Percentiles rank a stretch among this genome's conserved stretches.
Conservation (phyloP, 2,888 invertebrate genomes). For the Biston betularia region DNA sequence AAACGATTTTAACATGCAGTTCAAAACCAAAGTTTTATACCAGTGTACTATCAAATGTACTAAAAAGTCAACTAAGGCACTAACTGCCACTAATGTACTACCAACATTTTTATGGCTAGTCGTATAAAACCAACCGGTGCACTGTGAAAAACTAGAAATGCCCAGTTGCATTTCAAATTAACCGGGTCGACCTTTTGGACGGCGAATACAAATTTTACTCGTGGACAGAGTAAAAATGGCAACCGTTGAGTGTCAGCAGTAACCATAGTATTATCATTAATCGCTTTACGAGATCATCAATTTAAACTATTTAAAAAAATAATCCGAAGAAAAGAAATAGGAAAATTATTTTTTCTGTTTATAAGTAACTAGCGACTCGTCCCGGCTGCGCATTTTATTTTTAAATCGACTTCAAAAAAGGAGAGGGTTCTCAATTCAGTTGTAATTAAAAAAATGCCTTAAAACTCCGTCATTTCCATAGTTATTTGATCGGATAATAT, state of each 20-base stretch:
- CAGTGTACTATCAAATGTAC: conserved; percentile 48
- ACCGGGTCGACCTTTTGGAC: conserved; percentile 69
- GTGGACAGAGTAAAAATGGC: conserved; percentile 73
- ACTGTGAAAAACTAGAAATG: conserved; percentile 68
- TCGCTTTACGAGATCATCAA: background rate
- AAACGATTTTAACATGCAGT: conserved; percentile 33
- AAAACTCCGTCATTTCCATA: too few relatives aligned
- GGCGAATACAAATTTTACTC: conserved; percentile 78
- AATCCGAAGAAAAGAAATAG: too few relatives aligned
- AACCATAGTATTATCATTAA: background rate
- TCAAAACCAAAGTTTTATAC: conserved; percentile 37
- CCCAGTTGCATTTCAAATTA: conserved; percentile 81
- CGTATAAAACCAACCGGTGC: conserved; percentile 58
- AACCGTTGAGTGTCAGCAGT: conserved; percentile 19
- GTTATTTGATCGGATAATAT: too few relatives aligned
- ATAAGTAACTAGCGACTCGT: too few relatives aligned
- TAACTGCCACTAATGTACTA: conserved; percentile 52
- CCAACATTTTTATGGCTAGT: conserved; percentile 57
- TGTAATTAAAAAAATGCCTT: too few relatives aligned
- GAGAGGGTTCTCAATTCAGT: too few relatives aligned
- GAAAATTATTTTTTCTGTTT: too few relatives aligned
- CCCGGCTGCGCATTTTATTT: too few relatives aligned
- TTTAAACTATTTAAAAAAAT: background rate
- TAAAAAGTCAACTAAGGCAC: conserved; percentile 52
- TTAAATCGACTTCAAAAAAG: too few relatives aligned